Evolutionary conservation across 1,140 invertebrate genomes (phyloP), one percentile per base, ranked within the genome.

Genomic region (Onthophagus taurus): DNA sequence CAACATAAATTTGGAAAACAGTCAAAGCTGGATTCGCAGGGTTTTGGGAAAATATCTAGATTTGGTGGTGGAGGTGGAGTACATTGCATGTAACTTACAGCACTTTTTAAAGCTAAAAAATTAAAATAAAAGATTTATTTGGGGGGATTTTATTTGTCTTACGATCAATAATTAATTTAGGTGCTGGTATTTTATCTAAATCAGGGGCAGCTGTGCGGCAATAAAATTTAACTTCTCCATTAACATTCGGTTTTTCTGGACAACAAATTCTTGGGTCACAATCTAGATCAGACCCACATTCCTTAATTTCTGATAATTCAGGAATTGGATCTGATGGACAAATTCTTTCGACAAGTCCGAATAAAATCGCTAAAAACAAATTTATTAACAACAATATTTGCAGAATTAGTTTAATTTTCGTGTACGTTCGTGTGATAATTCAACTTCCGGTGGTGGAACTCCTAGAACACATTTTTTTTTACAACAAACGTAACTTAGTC

Each of bases 1-100:
- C 81, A 84, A 58, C 81, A 84, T 24, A 84, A 65, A 60, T 82
- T 83, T 2, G 81, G 81, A 55, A 83, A 81, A 61, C 81, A 84
- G 59, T 83, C 80, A 6, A 81, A 62, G 9, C 74, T 76, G 3
- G 72, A 76, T 42, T 72, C 74, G 55, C 81, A 84, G 8, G 69
- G 59, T 52, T 77, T 72, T 3, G 80, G 76, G 58, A 82, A 80
- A 23, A 79, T 50, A 59, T 83, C 79, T 31, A 78, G 68, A 26
- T 72, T 56, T 18, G 70, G 63, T 19, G 75, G 72, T 2, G 80
- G 80, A 3, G 80, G 73, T n/a, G 75, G 61, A 5, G 80, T 80
- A 57, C 81, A 83, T 55, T 83, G 80, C 41, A 83, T 64, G 48
- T 81, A 83, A 30, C 74, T 71, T 26, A 75, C 68, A 14, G 80